These are phyloP conservation scores for Gadus macrocephalus DNA, from an alignment of 2,113 vertebrate species.

Conservation along the genomic window DNA sequence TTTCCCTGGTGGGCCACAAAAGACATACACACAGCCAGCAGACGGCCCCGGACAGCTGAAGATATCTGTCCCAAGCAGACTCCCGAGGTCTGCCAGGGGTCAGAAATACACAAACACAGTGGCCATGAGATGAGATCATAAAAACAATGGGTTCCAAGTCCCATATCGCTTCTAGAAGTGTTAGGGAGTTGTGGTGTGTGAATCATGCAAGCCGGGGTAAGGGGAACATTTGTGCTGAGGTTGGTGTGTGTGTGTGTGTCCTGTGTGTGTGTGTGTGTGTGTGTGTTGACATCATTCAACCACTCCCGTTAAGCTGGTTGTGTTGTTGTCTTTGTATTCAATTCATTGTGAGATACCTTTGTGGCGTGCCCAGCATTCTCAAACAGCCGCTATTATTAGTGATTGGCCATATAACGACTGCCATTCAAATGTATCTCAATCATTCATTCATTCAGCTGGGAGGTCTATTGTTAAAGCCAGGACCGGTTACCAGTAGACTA, in stretches of 20 bases:
- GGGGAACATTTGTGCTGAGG: not conserved
- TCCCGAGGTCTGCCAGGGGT: conserved; percentile 9
- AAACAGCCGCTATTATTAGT: conserved; percentile 21
- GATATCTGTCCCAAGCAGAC: conserved; percentile 7
- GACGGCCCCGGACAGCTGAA: not conserved
- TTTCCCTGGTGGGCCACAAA: not conserved
- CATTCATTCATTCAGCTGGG: not conserved
- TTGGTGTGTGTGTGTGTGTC: conserved; percentile 4
- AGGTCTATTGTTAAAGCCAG: conserved; percentile 2
- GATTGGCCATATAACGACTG: not conserved
- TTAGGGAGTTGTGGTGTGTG: not conserved
- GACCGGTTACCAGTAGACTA: not conserved
- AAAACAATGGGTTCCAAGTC: conserved; percentile 10
- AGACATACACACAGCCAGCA: not conserved
- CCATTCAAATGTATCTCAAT: not conserved
- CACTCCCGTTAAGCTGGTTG: too few relatives aligned
- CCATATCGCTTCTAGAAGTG: not conserved
- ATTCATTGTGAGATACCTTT: not conserved
- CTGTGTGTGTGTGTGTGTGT: not conserved
- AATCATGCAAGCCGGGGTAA: conserved; percentile 27
- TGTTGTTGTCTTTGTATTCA: conserved; percentile 5
- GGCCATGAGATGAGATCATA: conserved; percentile 8
- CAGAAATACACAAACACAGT: conserved; percentile 6
- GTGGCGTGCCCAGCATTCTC: conserved; percentile 34
- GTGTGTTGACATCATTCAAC: not conserved